Conservation (phyloP, 2,888 invertebrate genomes). For the Brassicogethes aeneus region DNA sequence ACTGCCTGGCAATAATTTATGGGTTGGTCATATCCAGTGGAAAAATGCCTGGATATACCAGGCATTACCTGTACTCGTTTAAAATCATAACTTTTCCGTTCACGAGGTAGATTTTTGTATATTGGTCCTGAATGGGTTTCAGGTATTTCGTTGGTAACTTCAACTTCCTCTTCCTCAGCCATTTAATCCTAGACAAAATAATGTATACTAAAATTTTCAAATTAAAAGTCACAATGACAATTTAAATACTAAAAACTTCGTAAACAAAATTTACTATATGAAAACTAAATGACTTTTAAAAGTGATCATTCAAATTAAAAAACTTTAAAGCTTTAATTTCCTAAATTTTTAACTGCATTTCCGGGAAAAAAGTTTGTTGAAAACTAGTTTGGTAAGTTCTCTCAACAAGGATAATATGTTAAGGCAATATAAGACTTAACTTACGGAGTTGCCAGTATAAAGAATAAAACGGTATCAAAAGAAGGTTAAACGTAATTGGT, state of each 20-base stretch:
- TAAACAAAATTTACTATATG: too few relatives aligned
- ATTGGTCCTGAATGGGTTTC: not conserved
- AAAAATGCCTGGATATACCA: not conserved
- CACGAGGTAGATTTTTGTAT: not conserved
- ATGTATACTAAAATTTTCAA: too few relatives aligned
- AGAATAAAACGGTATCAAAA: slow-evolving; percentile 19
- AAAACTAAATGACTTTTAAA: too few relatives aligned
- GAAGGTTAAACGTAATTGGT: slow-evolving; percentile 19
- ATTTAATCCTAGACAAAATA: too few relatives aligned
- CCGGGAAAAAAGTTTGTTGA: too few relatives aligned
- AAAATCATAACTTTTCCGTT: not conserved
- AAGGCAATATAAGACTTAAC: slow-evolving; percentile 19
- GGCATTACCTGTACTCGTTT: not conserved
- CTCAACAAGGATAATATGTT: slow-evolving; percentile 16
- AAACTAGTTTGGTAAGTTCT: too few relatives aligned
- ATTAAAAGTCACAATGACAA: too few relatives aligned
- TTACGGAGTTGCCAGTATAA: slow-evolving; percentile 20
- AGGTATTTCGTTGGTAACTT: not conserved
- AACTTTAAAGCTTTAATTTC: too few relatives aligned
- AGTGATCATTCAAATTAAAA: too few relatives aligned
- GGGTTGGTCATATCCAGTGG: not conserved
- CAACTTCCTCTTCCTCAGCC: not conserved
- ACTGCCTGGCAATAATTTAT: not conserved
- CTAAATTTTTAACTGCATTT: too few relatives aligned
- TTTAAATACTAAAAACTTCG: too few relatives aligned